These are phyloP conservation scores for Scolopax rusticola DNA, from an alignment of 2,797 vertebrate species.

Conservation along the genomic window DNA sequence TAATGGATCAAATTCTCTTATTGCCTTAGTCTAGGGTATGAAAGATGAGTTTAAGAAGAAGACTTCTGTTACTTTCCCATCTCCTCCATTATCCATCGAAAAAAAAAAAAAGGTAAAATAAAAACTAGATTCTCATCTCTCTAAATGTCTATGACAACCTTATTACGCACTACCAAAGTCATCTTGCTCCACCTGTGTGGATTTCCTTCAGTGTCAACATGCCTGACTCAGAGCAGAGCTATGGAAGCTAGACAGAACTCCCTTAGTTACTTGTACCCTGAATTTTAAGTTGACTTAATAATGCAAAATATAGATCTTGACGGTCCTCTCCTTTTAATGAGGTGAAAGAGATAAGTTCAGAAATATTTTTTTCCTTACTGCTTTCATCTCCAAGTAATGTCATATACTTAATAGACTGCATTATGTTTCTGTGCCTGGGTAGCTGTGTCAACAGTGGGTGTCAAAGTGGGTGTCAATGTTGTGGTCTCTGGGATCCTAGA, in stretches of 20 bases:
- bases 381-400: background rate
- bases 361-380: background rate
- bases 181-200: background rate
- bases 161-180: background rate
- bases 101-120: background rate
- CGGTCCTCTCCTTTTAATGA: background rate
- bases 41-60: background rate
- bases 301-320: background rate
- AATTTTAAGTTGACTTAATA: background rate
- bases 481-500: background rate
- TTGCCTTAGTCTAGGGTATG: background rate
- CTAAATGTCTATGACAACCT: background rate
- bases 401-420: background rate
- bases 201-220: background rate
- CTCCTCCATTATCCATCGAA: background rate
- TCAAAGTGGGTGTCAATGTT: background rate
- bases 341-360: background rate
- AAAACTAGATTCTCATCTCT: background rate
- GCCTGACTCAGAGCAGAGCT: background rate
- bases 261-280: background rate
- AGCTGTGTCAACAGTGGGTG: background rate
- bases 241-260: background rate
- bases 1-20: background rate
- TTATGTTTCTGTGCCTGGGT: background rate
- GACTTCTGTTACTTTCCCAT: background rate